These are phyloP conservation scores for Shargacucullia verbasci DNA, from an alignment of 2,888 invertebrate species.

Conservation along the genomic window DNA sequence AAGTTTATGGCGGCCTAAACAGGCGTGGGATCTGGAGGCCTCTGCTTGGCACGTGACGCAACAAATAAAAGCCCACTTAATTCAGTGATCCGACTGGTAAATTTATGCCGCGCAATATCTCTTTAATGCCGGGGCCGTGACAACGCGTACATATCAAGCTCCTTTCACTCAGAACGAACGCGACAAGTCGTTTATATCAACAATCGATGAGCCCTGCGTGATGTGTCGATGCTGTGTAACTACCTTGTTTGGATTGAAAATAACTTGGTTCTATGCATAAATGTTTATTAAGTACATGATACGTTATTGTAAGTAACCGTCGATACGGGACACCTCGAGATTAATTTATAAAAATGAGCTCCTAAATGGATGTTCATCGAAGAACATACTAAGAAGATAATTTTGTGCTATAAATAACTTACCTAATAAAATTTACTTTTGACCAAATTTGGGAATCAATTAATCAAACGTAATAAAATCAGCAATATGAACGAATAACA, in stretches of 20 bases:
- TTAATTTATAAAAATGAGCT: too few species aligned
- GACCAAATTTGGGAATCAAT: too few species aligned
- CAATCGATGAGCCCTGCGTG: conserved; percentile 67
- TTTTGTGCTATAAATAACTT: too few species aligned
- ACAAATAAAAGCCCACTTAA: conserved; percentile 87
- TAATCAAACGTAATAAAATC: too few species aligned
- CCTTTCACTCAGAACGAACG: conserved; percentile 69
- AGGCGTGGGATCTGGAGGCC: conserved; percentile 71
- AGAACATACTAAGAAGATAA: too few species aligned
- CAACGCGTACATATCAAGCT: conserved; percentile 84
- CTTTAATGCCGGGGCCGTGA: conserved; percentile 84
- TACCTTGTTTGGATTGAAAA: conserved; percentile 57
- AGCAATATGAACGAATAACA: too few species aligned
- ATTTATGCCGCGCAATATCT: conserved; percentile 86
- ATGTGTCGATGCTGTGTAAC: conserved; percentile 59
- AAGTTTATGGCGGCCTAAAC: conserved; percentile 71
- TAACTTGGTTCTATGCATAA: conserved; percentile 48
- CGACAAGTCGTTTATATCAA: conserved; percentile 77
- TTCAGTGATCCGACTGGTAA: conserved; percentile 82
- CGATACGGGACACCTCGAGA: background rate
- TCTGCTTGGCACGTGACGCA: conserved; percentile 78
- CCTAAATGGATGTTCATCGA: too few species aligned
- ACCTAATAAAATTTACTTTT: too few species aligned
- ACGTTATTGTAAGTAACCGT: conserved; percentile 33
- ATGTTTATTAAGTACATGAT: conserved; percentile 50